A percentile compares a stretch with the other conserved stretches of the same genome.
phyloP scores from a whole-genome alignment of 2,888 invertebrate genomes.

The Acleris cristana region DNA sequence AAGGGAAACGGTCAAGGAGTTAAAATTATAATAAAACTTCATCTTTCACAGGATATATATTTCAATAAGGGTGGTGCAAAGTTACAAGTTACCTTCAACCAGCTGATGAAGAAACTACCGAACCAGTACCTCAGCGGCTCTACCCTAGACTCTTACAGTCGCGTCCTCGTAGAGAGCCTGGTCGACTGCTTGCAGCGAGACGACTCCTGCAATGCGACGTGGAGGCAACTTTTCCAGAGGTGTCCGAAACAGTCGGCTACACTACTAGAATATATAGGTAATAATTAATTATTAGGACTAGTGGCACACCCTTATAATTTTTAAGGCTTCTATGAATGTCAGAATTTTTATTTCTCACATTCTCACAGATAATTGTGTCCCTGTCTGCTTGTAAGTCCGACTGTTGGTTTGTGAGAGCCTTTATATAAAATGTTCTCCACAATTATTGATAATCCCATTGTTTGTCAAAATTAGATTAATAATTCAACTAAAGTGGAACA shows the following conservation, averaged over 20 bases:
- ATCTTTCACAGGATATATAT: slow-evolving; percentile 66
- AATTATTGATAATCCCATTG: too few relatives aligned
- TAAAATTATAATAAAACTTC: too few relatives aligned
- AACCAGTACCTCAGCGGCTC: slow-evolving; percentile 75
- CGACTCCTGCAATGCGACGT: slow-evolving; percentile 85
- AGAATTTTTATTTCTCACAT: too few relatives aligned
- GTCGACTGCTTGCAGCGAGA: slow-evolving; percentile 85
- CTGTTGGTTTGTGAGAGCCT: too few relatives aligned
- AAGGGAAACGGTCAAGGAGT: too few relatives aligned
- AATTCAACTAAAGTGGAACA: too few relatives aligned
- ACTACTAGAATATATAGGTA: slow-evolving; percentile 84
- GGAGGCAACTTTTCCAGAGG: slow-evolving; percentile 88
- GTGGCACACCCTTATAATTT: too few relatives aligned
- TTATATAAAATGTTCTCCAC: too few relatives aligned
- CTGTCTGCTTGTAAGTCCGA: too few relatives aligned
- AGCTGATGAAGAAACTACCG: slow-evolving; percentile 86
- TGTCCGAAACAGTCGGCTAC: slow-evolving; percentile 87
- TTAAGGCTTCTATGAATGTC: too few relatives aligned
- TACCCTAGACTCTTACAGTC: slow-evolving; percentile 72
- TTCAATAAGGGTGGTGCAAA: slow-evolving; percentile 75
- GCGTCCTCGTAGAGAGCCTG: slow-evolving; percentile 85
- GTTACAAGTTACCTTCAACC: slow-evolving; percentile 83
- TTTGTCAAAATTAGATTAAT: too few relatives aligned
- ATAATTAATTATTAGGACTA: slow-evolving; percentile 41
- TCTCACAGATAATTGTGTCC: too few relatives aligned